Conservation (phyloP, 2,113 vertebrate species). For the Camarhynchus parvulus region DNA sequence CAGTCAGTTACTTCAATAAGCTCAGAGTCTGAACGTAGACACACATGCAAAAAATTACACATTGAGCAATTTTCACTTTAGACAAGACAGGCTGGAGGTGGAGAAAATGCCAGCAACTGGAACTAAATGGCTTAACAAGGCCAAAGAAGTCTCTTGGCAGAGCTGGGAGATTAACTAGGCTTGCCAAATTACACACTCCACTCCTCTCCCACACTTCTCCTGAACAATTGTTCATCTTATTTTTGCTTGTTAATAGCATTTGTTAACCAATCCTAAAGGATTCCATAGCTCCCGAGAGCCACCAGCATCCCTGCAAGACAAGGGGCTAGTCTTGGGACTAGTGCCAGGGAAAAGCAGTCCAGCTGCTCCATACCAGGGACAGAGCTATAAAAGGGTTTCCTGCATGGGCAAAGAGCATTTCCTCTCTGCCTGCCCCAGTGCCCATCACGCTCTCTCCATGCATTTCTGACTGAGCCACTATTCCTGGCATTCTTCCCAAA, state of each 20-base stretch:
- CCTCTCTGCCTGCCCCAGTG: neutral
- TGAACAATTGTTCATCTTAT: neutral
- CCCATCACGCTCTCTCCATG: rapidly evolving
- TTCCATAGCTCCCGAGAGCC: neutral
- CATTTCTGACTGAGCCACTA: neutral
- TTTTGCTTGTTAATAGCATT: neutral
- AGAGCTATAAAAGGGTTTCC: neutral
- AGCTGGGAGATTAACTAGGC: neutral
- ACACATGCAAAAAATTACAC: neutral
- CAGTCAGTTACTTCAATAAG: neutral
- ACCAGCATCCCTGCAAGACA: neutral
- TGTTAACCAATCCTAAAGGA: neutral
- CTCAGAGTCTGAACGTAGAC: neutral
- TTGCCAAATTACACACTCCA: neutral
- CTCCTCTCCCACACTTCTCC: neutral
- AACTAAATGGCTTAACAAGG: neutral
- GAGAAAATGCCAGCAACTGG: neutral
- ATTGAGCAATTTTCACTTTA: neutral
- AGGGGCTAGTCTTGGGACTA: neutral
- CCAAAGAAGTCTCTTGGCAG: neutral
- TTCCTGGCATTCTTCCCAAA: neutral
- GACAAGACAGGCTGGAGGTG: neutral
- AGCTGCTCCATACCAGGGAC: neutral
- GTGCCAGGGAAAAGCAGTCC: neutral
- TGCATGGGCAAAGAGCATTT: rapidly evolving